These are phyloP conservation scores for Lepeophtheirus nordmannii DNA, from an alignment of 2,888 invertebrate species.

Conservation along the genomic window DNA sequence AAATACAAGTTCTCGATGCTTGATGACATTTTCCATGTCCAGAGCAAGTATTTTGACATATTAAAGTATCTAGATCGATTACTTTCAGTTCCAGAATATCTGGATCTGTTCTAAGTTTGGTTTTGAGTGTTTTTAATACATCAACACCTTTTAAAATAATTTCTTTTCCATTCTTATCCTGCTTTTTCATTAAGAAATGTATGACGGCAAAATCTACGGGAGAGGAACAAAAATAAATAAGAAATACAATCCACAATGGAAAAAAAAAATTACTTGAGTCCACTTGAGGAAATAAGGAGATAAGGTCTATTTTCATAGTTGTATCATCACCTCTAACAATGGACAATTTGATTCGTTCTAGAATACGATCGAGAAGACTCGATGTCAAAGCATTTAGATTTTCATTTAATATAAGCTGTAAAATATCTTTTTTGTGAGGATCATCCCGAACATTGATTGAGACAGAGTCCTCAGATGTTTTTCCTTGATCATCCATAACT, in stretches of 20 bases:
- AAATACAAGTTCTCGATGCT: conserved; percentile 63
- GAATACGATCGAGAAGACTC: conserved; percentile 55
- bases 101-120: conserved; percentile 52
- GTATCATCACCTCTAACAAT: conserved; percentile 36
- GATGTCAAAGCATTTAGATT: conserved; percentile 51
- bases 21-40: conserved; percentile 73
- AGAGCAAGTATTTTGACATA: conserved; percentile 84
- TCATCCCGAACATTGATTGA: conserved; percentile 61
- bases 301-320: conserved; percentile 27
- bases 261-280: conserved; percentile 8
- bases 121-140: conserved; percentile 49
- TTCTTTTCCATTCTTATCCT: conserved; percentile 29
- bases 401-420: conserved; percentile 42
- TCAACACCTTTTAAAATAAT: conserved; percentile 42
- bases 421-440: conserved; percentile 43
- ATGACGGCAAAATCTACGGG: conserved; percentile 6
- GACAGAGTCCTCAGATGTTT: conserved; percentile 62
- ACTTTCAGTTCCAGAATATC: conserved; percentile 56
- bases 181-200: conserved; percentile 27
- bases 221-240: not conserved
- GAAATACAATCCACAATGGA: not conserved
- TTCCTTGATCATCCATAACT: conserved; percentile 61
- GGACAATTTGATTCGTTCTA: conserved; percentile 61
- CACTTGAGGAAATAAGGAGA: conserved; percentile 5
- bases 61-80: conserved; percentile 57